Percentiles rank a stretch among this genome's conserved stretches.
Conservation (phyloP, 2,888 invertebrate species). For the Orthosia gracilis region DNA sequence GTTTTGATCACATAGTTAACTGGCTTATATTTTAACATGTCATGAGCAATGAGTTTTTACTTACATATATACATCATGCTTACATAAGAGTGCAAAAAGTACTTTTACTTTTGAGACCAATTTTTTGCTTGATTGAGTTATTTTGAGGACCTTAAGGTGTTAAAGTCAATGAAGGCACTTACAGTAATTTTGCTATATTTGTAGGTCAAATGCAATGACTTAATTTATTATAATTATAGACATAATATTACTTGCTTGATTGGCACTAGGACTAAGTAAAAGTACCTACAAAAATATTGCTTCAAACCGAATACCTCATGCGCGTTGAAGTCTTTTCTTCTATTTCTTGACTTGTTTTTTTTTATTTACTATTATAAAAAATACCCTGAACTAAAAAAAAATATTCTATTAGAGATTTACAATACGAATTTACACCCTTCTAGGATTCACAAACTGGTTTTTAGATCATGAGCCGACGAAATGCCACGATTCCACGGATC, state of each 20-base stretch:
- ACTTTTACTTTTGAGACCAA: neutral
- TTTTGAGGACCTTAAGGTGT: too few relatives aligned
- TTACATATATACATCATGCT: too few relatives aligned
- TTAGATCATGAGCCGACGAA: neutral
- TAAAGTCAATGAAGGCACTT: neutral
- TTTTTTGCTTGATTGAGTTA: too few relatives aligned
- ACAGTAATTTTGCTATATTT: neutral
- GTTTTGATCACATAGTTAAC: too few relatives aligned
- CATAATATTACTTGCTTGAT: too few relatives aligned
- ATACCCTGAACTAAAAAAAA: neutral
- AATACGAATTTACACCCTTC: neutral
- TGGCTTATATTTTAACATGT: too few relatives aligned
- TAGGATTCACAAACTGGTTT: neutral
- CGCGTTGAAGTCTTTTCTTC: slow-evolving; percentile 57
- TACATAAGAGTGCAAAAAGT: neutral
- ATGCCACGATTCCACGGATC: neutral
- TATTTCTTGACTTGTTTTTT: neutral
- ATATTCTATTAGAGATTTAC: neutral
- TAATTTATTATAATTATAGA: too few relatives aligned
- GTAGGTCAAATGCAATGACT: neutral
- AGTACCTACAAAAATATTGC: too few relatives aligned
- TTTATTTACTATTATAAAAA: too few relatives aligned
- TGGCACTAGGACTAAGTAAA: too few relatives aligned
- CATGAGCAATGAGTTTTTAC: neutral
- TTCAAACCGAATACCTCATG: too few relatives aligned